Evolutionary conservation across 2,797 vertebrate genomes (phyloP).

Genomic region (Denticeps clupeoides): DNA sequence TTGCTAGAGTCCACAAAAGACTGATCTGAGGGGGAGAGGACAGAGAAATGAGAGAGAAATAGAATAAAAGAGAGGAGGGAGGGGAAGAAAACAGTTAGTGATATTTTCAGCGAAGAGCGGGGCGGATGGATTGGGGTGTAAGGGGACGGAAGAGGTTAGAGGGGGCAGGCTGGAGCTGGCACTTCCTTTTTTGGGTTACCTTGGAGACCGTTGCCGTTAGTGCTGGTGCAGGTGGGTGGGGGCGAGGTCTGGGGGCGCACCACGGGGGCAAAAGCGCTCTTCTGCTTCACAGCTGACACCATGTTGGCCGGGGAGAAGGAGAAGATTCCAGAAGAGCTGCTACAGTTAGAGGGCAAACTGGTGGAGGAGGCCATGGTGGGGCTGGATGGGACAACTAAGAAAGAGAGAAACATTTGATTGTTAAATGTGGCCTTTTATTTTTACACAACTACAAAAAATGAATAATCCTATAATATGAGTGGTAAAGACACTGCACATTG

Average conservation of each 20-base stretch:
- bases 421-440: no score
- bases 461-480: no score
- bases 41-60: constrained; percentile 50
- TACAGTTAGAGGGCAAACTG: constrained; percentile 94
- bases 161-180: background rate
- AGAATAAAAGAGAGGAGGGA: constrained; percentile 30
- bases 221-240: constrained; percentile 90
- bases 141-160: background rate
- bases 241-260: constrained; percentile 93
- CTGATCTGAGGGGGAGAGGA: constrained; percentile 72
- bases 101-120: background rate
- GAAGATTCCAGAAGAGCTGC: constrained; percentile 93
- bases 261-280: constrained; percentile 94
- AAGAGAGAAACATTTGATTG: constrained; percentile 22
- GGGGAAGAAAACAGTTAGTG: constrained; percentile 1
- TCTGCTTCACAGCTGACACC: constrained; percentile 98
- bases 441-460: no score
- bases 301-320: constrained; percentile 99
- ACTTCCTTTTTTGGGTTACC: constrained; percentile 61
- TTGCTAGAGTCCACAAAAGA: constrained; percentile 95
- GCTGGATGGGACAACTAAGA: constrained; percentile 89
- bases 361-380: constrained; percentile 97
- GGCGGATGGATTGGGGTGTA: constrained; percentile 3
- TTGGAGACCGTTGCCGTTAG: constrained; percentile 94
- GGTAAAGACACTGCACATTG: no score